These are phyloP conservation scores for Tetrapedia diversipes DNA, from an alignment of 2,888 invertebrate genomes.

Conservation along the genomic window DNA sequence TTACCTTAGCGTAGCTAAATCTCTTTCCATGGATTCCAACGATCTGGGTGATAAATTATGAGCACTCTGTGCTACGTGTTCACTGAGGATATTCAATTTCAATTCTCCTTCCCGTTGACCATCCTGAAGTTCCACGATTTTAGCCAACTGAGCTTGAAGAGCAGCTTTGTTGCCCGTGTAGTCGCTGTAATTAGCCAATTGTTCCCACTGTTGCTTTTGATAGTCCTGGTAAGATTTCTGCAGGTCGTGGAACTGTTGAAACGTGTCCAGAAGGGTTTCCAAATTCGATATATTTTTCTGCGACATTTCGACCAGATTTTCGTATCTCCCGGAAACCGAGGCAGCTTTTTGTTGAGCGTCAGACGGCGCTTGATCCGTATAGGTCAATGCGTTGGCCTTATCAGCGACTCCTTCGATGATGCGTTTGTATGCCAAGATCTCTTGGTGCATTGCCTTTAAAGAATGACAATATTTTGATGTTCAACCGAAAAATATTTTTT, in stretches of 20 bases:
- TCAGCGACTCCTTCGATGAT: conserved; percentile 95
- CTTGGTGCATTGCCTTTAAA: conserved; percentile 90
- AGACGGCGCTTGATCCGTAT: conserved; percentile 83
- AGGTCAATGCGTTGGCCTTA: conserved; percentile 89
- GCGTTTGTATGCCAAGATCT: conserved; percentile 94
- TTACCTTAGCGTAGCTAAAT: conserved; percentile 88
- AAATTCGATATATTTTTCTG: conserved; percentile 88
- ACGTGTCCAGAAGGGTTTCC: conserved; percentile 90
- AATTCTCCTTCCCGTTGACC: conserved; percentile 90
- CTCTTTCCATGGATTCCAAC: conserved; percentile 93
- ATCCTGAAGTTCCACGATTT: conserved; percentile 92
- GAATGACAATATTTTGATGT: background rate
- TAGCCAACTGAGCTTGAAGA: conserved; percentile 91
- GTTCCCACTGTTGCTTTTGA: conserved; percentile 95
- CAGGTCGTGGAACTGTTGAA: conserved; percentile 93
- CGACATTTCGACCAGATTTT: conserved; percentile 87
- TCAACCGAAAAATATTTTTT: background rate
- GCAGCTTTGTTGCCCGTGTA: conserved; percentile 93
- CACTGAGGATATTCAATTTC: conserved; percentile 90
- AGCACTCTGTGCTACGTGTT: conserved; percentile 89
- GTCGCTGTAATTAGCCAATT: conserved; percentile 91
- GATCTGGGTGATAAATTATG: conserved; percentile 91
- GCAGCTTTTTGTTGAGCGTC: conserved; percentile 89
- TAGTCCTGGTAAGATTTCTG: conserved; percentile 95
- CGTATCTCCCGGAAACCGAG: conserved; percentile 90